Conservation (phyloP, 2,113 vertebrate genomes). For the Tyto alba region DNA sequence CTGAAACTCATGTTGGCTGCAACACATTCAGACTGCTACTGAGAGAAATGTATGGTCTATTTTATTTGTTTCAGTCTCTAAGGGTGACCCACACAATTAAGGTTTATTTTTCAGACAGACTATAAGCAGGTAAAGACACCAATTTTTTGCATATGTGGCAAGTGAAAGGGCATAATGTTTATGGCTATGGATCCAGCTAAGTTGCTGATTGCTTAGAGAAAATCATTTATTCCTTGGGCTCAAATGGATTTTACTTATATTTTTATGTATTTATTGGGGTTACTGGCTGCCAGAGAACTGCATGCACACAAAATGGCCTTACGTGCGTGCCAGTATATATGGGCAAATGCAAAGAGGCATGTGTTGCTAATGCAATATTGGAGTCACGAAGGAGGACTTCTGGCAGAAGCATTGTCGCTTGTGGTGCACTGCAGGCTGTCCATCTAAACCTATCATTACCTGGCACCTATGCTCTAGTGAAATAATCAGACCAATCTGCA, state of each 20-base stretch:
- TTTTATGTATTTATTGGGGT: background rate
- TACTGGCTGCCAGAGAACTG: background rate
- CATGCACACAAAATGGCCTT: background rate
- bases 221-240: background rate
- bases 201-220: background rate
- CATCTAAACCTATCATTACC: conserved; percentile 61
- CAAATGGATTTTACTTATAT: background rate
- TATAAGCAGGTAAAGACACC: background rate
- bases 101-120: conserved; percentile 5
- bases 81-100: background rate
- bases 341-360: conserved; percentile 17
- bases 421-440: conserved; percentile 22
- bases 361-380: background rate
- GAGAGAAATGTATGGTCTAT: background rate
- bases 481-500: conserved; percentile 53
- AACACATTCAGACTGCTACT: background rate
- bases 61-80: conserved; percentile 5
- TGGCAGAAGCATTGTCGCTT: conserved; percentile 42
- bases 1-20: background rate
- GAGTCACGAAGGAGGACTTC: background rate
- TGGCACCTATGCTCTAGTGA: conserved; percentile 47
- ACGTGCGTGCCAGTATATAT: background rate
- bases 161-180: background rate
- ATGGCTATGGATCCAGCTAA: background rate
- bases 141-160: background rate